These are phyloP conservation scores for Antrozous pallidus DNA, from an alignment of 2,797 vertebrate species.

Conservation along the genomic window DNA sequence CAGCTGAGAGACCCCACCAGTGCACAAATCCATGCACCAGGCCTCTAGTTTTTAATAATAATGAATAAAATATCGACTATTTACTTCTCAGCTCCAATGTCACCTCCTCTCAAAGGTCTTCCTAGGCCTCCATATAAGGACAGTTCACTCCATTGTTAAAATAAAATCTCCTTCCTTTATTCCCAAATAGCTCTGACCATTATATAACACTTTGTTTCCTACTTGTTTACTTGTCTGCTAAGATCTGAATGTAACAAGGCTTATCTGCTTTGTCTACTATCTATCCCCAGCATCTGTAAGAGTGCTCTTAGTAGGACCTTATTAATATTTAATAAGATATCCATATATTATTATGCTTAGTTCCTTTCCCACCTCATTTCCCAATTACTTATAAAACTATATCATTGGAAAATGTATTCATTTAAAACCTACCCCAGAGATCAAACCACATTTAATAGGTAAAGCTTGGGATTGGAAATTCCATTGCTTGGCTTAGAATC, in stretches of 20 bases:
- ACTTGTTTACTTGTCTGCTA: not conserved
- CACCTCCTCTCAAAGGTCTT: not conserved
- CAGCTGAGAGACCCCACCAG: too few species aligned
- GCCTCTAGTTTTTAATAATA: not conserved
- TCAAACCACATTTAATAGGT: not conserved
- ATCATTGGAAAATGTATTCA: not conserved
- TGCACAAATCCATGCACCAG: too few species aligned
- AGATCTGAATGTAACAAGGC: not conserved
- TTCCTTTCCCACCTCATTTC: not conserved
- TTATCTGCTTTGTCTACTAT: not conserved
- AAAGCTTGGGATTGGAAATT: not conserved
- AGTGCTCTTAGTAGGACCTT: not conserved
- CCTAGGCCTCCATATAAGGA: not conserved
- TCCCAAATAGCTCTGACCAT: not conserved
- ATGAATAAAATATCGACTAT: not conserved
- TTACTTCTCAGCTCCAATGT: not conserved
- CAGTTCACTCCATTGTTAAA: not conserved
- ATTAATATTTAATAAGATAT: not conserved
- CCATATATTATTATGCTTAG: not conserved
- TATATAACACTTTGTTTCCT: not conserved
- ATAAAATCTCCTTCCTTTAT: not conserved
- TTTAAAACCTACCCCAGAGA: not conserved
- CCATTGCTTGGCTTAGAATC: not conserved
- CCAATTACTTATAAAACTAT: constrained; percentile 15
- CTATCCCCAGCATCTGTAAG: not conserved